Conservation (phyloP, 2,797 vertebrate species). For the Poeciliopsis gracilis region DNA sequence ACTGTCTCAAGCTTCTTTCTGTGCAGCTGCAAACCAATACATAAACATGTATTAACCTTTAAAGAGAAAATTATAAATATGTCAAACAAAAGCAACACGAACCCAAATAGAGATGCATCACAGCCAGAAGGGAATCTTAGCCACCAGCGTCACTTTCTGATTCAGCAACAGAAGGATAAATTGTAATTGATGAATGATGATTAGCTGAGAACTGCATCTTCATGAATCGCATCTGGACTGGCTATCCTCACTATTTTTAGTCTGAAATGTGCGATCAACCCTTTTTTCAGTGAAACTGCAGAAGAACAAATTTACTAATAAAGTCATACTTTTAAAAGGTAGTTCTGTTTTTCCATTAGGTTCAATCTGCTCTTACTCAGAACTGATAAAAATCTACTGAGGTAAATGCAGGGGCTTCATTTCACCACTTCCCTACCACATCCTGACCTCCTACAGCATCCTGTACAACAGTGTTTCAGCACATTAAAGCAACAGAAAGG, state of each 20-base stretch:
- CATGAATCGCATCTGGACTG: neutral
- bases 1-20: neutral
- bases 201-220: neutral
- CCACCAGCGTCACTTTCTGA: no score
- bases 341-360: neutral
- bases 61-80: neutral
- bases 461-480: neutral
- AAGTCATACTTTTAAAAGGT: neutral
- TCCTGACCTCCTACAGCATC: conserved; percentile 2
- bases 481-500: neutral
- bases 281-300: neutral
- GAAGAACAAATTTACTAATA: neutral
- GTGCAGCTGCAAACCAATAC: neutral
- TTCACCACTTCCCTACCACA: neutral
- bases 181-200: no score
- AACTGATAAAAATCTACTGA: neutral
- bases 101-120: neutral
- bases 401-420: neutral
- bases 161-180: no score
- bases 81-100: neutral
- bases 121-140: neutral
- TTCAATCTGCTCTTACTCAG: neutral
- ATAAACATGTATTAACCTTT: neutral
- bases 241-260: neutral
- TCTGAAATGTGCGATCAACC: neutral